Percentiles rank a stretch among this genome's conserved stretches.
Conservation (phyloP, 2,113 vertebrate genomes). For the Gorsachius goisagi region DNA sequence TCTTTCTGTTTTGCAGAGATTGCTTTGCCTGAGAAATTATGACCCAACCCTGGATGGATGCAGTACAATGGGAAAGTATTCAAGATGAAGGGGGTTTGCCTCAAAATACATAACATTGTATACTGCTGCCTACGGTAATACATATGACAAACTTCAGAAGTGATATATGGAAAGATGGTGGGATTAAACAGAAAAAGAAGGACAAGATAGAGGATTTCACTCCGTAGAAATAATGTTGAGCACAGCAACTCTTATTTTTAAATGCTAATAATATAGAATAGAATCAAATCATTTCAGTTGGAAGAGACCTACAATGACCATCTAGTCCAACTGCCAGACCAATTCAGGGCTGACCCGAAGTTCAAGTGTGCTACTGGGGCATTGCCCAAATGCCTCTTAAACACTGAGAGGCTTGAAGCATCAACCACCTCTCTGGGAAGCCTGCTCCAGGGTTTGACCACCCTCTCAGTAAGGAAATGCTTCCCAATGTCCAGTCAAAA, state of each 20-base stretch:
- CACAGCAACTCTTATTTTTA: neutral
- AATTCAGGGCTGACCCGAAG: neutral
- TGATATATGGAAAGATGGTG: neutral
- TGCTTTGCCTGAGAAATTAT: neutral
- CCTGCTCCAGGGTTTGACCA: too few relatives aligned
- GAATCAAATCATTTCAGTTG: neutral
- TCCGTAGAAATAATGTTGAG: neutral
- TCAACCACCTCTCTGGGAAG: rapidly evolving
- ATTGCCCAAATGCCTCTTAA: neutral
- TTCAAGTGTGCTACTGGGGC: neutral
- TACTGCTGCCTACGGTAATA: neutral
- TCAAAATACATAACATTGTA: neutral
- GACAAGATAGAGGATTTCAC: neutral
- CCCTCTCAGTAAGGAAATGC: too few relatives aligned
- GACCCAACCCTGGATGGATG: neutral
- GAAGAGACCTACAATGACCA: neutral
- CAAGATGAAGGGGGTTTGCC: neutral
- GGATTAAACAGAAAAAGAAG: neutral
- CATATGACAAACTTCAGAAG: neutral
- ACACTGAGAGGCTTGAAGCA: neutral
- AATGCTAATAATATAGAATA: neutral
- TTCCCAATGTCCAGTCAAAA: too few relatives aligned
- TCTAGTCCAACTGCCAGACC: neutral
- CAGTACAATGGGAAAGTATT: neutral
- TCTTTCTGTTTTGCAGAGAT: neutral